These are phyloP conservation scores for Andrena minutula DNA, from an alignment of 2,888 invertebrate species.

Conservation along the genomic window DNA sequence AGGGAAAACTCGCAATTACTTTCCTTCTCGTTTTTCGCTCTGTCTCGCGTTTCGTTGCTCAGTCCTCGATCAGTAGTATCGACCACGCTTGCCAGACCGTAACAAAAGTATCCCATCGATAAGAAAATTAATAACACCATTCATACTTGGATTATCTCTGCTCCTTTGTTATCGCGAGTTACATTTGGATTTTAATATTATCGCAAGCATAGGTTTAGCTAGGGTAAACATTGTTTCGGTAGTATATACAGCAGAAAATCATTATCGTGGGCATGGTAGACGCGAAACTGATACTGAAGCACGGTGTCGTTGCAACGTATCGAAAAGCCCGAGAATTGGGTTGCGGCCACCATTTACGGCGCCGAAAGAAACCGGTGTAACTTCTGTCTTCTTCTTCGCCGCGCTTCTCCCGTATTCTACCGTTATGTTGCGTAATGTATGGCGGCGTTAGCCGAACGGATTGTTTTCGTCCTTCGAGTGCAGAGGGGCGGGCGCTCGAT, in stretches of 20 bases:
- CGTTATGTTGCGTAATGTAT: slow-evolving; percentile 67
- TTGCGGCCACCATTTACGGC: slow-evolving; percentile 42
- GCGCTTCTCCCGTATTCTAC: slow-evolving; percentile 48
- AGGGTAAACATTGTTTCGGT: no score
- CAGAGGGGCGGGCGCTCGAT: slow-evolving; percentile 12
- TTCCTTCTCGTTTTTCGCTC: slow-evolving; percentile 13
- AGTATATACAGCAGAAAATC: no score
- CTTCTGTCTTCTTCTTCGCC: slow-evolving; percentile 55
- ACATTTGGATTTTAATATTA: no score
- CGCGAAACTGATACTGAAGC: not conserved
- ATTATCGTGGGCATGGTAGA: not conserved
- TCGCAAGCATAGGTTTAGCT: no score
- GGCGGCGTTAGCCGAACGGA: slow-evolving; percentile 41
- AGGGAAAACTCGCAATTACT: not conserved
- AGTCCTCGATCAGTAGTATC: no score
- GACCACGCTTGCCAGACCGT: no score
- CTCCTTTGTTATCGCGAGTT: no score
- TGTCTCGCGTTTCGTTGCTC: not conserved
- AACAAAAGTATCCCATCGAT: no score
- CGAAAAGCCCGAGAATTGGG: slow-evolving; percentile 31
- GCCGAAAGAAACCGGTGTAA: slow-evolving; percentile 50
- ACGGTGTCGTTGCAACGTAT: not conserved
- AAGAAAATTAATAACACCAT: no score
- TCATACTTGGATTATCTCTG: no score
- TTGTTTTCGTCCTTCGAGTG: slow-evolving; percentile 51